These are phyloP conservation scores for Chaetops frenatus DNA, from an alignment of 2,113 vertebrate species.

Conservation along the genomic window DNA sequence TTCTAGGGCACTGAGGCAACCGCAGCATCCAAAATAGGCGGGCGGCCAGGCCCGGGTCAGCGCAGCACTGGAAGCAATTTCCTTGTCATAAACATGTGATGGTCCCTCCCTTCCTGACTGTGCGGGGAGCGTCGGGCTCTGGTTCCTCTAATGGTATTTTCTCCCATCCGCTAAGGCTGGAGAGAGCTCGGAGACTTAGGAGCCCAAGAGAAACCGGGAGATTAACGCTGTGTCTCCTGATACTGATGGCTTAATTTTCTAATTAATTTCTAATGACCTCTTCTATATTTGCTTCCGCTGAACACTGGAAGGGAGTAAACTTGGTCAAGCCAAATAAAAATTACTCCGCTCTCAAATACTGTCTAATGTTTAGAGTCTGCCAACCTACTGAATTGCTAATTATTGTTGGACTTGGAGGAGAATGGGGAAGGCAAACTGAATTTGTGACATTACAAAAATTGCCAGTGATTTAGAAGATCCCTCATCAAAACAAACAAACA, in stretches of 20 bases:
- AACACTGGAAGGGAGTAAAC: not conserved
- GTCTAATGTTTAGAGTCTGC: not conserved
- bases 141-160: accelerated
- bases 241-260: not conserved
- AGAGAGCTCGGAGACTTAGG: not conserved
- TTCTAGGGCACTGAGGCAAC: accelerated
- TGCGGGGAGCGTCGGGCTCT: accelerated
- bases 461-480: not conserved
- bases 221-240: accelerated
- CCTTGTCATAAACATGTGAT: accelerated
- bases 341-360: accelerated
- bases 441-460: not conserved
- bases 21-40: accelerated
- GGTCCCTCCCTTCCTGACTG: accelerated
- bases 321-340: not conserved
- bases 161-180: accelerated
- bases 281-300: not conserved
- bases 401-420: not conserved
- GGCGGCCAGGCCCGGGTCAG: accelerated
- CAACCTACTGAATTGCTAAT: not conserved
- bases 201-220: not conserved
- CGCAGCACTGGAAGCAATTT: accelerated
- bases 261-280: not conserved
- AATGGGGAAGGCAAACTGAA: not conserved
- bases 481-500: not conserved